Evolutionary conservation across 2,888 invertebrate genomes (phyloP).

Genomic region (Ptycholaimellus sp.): DNA sequence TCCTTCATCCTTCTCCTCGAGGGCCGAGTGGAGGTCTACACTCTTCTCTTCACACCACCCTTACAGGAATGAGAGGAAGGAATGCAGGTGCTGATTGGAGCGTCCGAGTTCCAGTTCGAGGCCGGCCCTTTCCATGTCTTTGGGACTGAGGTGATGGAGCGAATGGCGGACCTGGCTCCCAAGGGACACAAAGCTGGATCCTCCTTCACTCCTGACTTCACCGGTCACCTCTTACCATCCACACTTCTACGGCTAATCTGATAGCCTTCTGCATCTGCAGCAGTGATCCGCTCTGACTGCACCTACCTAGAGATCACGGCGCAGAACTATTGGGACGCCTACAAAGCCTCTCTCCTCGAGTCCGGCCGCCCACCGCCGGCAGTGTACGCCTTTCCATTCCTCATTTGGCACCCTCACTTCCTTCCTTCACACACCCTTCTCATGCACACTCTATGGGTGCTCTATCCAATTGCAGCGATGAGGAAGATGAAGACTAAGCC

Average conservation of each 20-base stretch:
- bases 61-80: too few relatives aligned
- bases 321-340: conserved; percentile 63
- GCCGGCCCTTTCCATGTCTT: conserved; percentile 87
- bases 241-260: too few relatives aligned
- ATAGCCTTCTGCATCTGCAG: too few relatives aligned
- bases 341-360: conserved; percentile 44
- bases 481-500: too few relatives aligned
- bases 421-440: too few relatives aligned
- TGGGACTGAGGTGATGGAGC: conserved; percentile 34
- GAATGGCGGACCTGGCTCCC: neutral
- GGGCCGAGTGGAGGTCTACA: conserved; percentile 37
- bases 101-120: conserved; percentile 54
- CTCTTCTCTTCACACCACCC: neutral
- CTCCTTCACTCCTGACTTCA: conserved; percentile 39
- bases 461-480: too few relatives aligned
- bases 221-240: conserved; percentile 82
- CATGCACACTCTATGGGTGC: too few relatives aligned
- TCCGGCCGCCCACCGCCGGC: too few relatives aligned
- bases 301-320: conserved; percentile 61
- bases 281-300: conserved; percentile 56
- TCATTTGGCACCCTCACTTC: too few relatives aligned
- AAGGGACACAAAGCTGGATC: conserved; percentile 88
- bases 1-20: conserved; percentile 77
- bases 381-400: too few relatives aligned
- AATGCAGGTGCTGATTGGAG: too few relatives aligned